Conservation (phyloP, 1,140 invertebrate species). For the Anthonomus grandis region DNA sequence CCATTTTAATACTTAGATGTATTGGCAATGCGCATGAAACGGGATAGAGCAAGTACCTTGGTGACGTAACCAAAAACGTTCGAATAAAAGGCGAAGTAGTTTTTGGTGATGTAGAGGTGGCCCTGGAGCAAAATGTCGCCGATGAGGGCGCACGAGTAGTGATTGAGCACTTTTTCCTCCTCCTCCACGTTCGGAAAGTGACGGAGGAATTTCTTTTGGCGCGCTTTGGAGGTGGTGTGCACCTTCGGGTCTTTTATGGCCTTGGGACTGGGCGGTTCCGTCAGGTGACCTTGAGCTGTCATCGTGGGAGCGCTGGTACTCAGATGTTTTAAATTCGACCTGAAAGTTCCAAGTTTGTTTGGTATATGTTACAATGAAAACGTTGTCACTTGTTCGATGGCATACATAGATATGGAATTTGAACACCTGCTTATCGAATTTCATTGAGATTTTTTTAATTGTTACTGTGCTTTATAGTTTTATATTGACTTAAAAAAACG, state of each 20-base stretch:
- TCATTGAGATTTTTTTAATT: no score
- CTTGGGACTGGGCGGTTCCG: constrained; percentile 45
- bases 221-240: constrained; percentile 61
- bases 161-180: constrained; percentile 76
- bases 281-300: constrained; percentile 44
- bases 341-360: constrained; percentile 3
- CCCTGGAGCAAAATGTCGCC: constrained; percentile 91
- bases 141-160: constrained; percentile 89
- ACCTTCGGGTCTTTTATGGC: constrained; percentile 51
- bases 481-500: no score
- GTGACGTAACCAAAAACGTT: constrained; percentile 92
- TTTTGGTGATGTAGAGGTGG: constrained; percentile 87
- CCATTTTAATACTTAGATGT: no score
- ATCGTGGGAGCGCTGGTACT: constrained; percentile 50
- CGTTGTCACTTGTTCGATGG: no score
- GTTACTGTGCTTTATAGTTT: no score
- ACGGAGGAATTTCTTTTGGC: constrained; percentile 71
- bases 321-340: constrained; percentile 48
- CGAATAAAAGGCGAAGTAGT: constrained; percentile 93
- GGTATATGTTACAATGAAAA: no score
- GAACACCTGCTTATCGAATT: no score
- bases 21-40: no score
- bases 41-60: constrained; percentile 76
- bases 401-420: no score
- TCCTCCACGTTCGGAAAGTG: constrained; percentile 70